Evolutionary conservation across 2,888 invertebrate species (phyloP).

Genomic region (Halocaridina rubra): DNA sequence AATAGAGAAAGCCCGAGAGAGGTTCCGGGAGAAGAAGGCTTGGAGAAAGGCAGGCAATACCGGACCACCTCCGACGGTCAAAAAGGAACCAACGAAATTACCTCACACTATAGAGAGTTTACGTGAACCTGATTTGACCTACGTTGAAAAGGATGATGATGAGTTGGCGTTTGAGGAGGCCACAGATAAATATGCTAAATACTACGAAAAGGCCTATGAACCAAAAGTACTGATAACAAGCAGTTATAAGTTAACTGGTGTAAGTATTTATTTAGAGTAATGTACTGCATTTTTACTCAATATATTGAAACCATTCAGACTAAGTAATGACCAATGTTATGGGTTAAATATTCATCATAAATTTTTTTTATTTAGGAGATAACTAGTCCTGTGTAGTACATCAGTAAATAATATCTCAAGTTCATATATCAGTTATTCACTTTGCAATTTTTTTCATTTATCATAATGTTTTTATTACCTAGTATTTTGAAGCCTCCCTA

Average conservation of each 20-base stretch:
- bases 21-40: background rate
- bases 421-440: too few relatives aligned
- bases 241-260: conserved; percentile 86
- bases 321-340: too few relatives aligned
- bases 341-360: too few relatives aligned
- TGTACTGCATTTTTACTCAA: too few relatives aligned
- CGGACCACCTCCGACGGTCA: background rate
- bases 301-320: too few relatives aligned
- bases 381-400: too few relatives aligned
- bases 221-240: conserved; percentile 98
- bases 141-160: conserved; percentile 76
- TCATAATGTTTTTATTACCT: too few relatives aligned
- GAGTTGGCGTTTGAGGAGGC: conserved; percentile 78
- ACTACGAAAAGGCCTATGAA: conserved; percentile 85
- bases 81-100: conserved; percentile 73
- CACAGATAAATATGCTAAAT: conserved; percentile 85
- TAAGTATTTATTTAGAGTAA: too few relatives aligned
- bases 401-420: too few relatives aligned
- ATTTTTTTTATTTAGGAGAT: too few relatives aligned
- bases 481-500: too few relatives aligned
- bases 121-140: conserved; percentile 92
- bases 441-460: too few relatives aligned
- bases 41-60: background rate
- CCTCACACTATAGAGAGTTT: conserved; percentile 95
- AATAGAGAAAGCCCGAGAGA: background rate